Base-by-base conservation (phyloP, 2,113 vertebrate species). In the Pyxicephalus adspersus region DNA sequence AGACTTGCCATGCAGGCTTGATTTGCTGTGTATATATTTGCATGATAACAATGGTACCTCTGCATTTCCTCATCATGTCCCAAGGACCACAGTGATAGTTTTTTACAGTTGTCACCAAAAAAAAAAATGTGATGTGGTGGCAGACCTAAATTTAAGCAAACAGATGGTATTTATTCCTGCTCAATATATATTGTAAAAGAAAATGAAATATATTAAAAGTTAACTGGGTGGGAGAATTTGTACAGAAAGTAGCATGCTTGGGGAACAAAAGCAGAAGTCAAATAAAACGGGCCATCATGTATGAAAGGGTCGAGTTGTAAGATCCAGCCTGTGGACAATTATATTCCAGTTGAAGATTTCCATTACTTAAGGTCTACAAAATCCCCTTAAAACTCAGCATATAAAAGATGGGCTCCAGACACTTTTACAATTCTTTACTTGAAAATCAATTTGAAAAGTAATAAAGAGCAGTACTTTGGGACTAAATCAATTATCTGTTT, bases 161-260 rank as follows among this genome's bases (percentile, higher is more conserved):
- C 18, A 26, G 20, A 68, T 13, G 51, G 5, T 25, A 79, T 23
- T 45, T 38, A 57, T 67, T 45, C 51, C 26, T 29, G 8, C 68
- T 34, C 28, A 57, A 29, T 26, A 58, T 45, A 3, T 60, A 34
- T n/a, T n/a, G 54, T 34, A 57, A 22, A 54, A 25, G 70, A 8
- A 77, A n/a, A 54, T 66, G 18, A 34, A 60, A 70, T 25, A 70
- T 23, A 60, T 60, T 50, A 61, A 70, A 70, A 54, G 65, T 70
- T 55, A 80, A n/a, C 18, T 13, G 65, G 31, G 77, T 29, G 61
- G 28, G 45, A 20, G 60, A 29, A 11, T 52, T 66, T 77, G 75
- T 54, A 22, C 45, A 77, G 61, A 45, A 15, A 31, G 58, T 26
- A 9, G 75, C 5, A 26, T 50, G 55, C 23, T 7, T 70, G 28